Base-by-base conservation (phyloP, 1,140 invertebrate genomes). In the Zaprionus vittiger region DNA sequence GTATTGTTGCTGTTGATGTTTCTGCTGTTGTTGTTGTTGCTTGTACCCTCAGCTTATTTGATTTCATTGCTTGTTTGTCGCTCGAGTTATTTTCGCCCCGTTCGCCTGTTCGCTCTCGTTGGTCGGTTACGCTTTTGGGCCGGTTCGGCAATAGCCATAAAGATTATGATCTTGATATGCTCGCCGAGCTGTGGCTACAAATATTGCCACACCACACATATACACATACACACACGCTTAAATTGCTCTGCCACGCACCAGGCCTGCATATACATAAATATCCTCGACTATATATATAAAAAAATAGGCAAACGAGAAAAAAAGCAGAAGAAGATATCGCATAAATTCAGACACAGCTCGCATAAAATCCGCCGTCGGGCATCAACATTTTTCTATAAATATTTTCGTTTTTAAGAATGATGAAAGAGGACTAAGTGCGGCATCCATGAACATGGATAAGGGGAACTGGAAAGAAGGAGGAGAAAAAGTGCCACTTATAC, bases 31-130 rank as follows among this genome's bases (percentile, higher is more conserved):
- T 54, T 73, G 70, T 59, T 62, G 28, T 14, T 73, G 52, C 63
- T 61, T 63, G 31, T 71, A 60, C 38, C 66, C 73, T 70, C 28
- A 69, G 66, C 73, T 76, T 79, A 76, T 79, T 76, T 79, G 67
- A 76, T 79, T 79, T 77, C 73, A 77, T 79, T 77, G 75, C 75
- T 77, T 77, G 72, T 78, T 78, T 78, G 76, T 78, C 76, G 76
- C 65, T 74, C 71, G 59, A 69, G 26, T 61, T 80, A 38, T 73
- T 80, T 61, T 77, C 64, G 49, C 57, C 47, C 24, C 37, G 56
- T 59, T 66, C 56, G n/a, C 20, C 24, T 56, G 60, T 31, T 64
- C 67, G 65, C 37, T 31, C 44, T 54, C 34, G 55, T 60, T 64
- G 59, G 59, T 61, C 57, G 71, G 34, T 49, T 72, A 34, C 63